Evolutionary conservation across 2,797 vertebrate genomes (phyloP).

Genomic region (Philypnodon macrostomus): DNA sequence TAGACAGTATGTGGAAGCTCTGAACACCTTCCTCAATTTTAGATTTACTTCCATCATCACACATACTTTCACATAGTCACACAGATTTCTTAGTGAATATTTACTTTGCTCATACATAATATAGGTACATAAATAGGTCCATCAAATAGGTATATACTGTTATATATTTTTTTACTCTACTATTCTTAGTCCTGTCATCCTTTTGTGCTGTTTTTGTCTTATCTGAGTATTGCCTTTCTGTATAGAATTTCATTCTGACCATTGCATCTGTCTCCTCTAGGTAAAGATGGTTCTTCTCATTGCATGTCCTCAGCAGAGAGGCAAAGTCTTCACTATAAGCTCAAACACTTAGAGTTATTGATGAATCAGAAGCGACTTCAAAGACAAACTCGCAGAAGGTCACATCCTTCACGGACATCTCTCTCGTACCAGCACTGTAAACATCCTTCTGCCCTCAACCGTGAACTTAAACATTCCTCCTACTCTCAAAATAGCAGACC

Average conservation of each 20-base stretch:
- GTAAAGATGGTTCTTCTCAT: conserved; percentile 43
- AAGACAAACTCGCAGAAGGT: conserved; percentile 79
- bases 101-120: too few relatives aligned
- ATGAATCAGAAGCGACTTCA: conserved; percentile 87
- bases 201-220: background rate
- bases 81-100: too few relatives aligned
- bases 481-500: conserved; percentile 78
- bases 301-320: conserved; percentile 85
- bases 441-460: conserved; percentile 28
- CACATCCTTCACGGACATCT: conserved; percentile 65
- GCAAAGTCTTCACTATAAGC: conserved; percentile 85
- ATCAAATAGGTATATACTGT: too few relatives aligned
- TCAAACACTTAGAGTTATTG: conserved; percentile 87
- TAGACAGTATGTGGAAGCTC: background rate
- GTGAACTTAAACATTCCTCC: conserved; percentile 60
- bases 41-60: too few relatives aligned
- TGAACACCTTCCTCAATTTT: too few relatives aligned
- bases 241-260: background rate
- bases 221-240: background rate
- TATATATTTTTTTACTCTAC: too few relatives aligned
- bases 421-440: conserved; percentile 37
- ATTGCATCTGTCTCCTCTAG: conserved; percentile 49
- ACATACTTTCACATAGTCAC: too few relatives aligned
- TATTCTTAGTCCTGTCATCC: background rate
- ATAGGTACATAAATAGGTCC: too few relatives aligned